Evolutionary conservation across 2,888 invertebrate species (phyloP).

Genomic region (Chrysomela aeneicollis): DNA sequence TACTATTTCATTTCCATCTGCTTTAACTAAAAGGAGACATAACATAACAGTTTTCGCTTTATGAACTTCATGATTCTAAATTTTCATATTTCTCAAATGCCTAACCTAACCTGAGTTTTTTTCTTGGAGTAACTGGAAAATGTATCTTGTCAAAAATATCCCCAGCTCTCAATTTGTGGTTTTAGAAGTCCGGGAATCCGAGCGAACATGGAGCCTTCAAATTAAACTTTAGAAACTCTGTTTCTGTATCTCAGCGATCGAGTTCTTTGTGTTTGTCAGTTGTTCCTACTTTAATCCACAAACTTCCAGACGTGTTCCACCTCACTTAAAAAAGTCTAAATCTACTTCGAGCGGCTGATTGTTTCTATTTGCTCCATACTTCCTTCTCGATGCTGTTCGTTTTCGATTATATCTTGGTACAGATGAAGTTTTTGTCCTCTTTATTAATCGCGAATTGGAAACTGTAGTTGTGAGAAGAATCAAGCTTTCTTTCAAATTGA

Average conservation of each 20-base stretch:
- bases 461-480: too few relatives aligned
- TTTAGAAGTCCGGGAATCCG: conserved; percentile 40
- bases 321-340: conserved; percentile 33
- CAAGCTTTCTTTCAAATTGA: too few relatives aligned
- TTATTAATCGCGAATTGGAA: too few relatives aligned
- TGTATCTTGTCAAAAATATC: neutral
- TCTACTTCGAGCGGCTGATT: neutral
- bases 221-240: conserved; percentile 43
- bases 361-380: neutral
- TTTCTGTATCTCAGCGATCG: conserved; percentile 33
- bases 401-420: conserved; percentile 6
- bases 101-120: too few relatives aligned
- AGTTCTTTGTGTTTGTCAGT: conserved; percentile 44
- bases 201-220: conserved; percentile 39
- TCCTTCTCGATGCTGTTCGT: conserved; percentile 1
- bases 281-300: conserved; percentile 41
- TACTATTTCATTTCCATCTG: too few relatives aligned
- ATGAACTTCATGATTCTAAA: too few relatives aligned
- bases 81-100: too few relatives aligned
- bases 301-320: conserved; percentile 39
- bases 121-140: neutral
- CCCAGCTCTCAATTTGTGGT: conserved; percentile 38
- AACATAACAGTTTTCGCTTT: too few relatives aligned
- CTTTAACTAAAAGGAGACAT: too few relatives aligned
- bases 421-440: conserved; percentile 3